Conservation (phyloP, 2,888 invertebrate genomes). For the Ennomos erosarius region DNA sequence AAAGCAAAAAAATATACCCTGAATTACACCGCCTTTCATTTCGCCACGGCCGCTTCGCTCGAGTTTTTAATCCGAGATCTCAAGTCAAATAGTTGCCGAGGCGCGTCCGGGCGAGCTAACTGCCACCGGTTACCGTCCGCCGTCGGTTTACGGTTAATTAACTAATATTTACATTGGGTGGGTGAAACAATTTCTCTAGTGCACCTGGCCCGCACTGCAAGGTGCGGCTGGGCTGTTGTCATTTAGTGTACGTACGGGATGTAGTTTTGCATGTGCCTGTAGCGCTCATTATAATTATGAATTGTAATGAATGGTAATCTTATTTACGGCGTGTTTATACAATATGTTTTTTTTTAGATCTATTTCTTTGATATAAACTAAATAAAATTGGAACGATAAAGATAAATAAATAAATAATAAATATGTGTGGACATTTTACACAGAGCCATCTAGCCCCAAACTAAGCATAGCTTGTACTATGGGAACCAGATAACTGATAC, state of each 20-base stretch:
- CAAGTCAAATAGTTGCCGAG: conserved; percentile 51
- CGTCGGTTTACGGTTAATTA: conserved; percentile 80
- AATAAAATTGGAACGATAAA: too few species aligned
- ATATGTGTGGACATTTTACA: too few species aligned
- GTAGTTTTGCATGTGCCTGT: conserved; percentile 13
- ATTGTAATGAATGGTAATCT: too few species aligned
- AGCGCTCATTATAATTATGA: neutral
- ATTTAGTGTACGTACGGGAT: conserved; percentile 47
- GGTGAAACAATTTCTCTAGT: conserved; percentile 71
- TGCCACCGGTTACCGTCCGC: conserved; percentile 45
- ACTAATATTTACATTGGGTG: conserved; percentile 81
- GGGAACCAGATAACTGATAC: too few species aligned
- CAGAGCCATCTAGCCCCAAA: too few species aligned
- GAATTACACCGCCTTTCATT: neutral
- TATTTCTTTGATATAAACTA: too few species aligned
- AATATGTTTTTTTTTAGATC: too few species aligned
- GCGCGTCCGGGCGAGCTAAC: conserved; percentile 45
- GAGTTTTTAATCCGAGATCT: conserved; percentile 44
- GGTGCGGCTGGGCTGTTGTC: conserved; percentile 65
- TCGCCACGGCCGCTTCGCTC: conserved; percentile 8
- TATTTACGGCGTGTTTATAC: too few species aligned
- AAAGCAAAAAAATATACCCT: neutral
- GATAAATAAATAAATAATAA: too few species aligned
- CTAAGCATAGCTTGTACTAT: too few species aligned
- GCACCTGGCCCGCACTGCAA: conserved; percentile 64